Conservation (phyloP, 2,888 invertebrate genomes). For the Cristatella mucedo region DNA sequence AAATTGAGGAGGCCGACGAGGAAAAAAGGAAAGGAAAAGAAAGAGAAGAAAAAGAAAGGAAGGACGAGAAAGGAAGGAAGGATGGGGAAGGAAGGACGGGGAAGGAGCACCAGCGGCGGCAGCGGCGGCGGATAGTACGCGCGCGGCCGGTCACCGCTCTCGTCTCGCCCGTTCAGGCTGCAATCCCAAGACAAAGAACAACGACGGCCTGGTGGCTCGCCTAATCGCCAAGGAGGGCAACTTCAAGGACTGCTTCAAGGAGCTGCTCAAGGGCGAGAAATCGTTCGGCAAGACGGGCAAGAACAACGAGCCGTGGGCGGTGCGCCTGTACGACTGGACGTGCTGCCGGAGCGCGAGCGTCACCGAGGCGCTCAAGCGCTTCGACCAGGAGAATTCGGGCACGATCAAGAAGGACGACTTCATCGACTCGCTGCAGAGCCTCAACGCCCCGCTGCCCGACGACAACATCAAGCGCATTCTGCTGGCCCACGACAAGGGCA, state of each 20-base stretch:
- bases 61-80: too few species aligned
- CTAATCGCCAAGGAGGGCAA: conserved; percentile 33
- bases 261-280: conserved; percentile 36
- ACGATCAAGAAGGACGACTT: conserved; percentile 25
- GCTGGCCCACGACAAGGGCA: conserved; percentile 22
- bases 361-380: conserved; percentile 23
- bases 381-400: conserved; percentile 28
- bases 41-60: too few species aligned
- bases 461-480: conserved; percentile 25
- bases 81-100: too few species aligned
- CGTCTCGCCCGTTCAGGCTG: conserved; percentile 24
- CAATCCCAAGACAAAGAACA: conserved; percentile 39
- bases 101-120: too few species aligned
- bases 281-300: conserved; percentile 32
- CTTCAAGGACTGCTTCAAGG: conserved; percentile 34
- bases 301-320: conserved; percentile 32
- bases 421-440: conserved; percentile 21
- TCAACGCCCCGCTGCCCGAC: conserved; percentile 24
- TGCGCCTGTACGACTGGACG: conserved; percentile 33
- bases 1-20: too few species aligned
- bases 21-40: too few species aligned
- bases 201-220: conserved; percentile 30
- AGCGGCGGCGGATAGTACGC: too few species aligned
- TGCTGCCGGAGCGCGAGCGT: conserved; percentile 20
- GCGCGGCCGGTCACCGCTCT: too few species aligned